Evolutionary conservation across 2,113 vertebrate genomes (phyloP), one percentile per base, ranked within the genome.

Genomic region (Falcunculus frontatus): DNA sequence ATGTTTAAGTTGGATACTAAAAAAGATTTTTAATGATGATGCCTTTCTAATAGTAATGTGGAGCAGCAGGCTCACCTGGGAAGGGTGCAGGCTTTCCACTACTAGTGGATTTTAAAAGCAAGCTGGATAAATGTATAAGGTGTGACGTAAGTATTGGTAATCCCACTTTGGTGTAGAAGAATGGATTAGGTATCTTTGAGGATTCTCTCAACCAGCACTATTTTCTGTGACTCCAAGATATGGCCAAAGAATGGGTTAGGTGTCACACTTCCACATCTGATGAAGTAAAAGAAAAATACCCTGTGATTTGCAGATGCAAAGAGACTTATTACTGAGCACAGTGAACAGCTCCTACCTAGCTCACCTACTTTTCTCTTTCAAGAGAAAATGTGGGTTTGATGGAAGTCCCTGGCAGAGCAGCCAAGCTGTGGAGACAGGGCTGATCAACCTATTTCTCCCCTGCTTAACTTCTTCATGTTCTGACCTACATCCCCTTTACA

Each of bases 401-500:
- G 70, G 75, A 73, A 88, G 75, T 52, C 19, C 47, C 86, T 87
- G 84, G 23, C 39, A 81, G 21, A 78, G 35, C 60, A 89, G 47
- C 65, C 80, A 84, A 87, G 46, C n/a, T 89, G 27, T 63, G 72
- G 11, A 86, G 90, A 62, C 42, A 81, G 39, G 35, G 46, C 42
- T 32, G 47, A 69, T 95, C 73, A 90, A 53, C 32, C 55, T 63
- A 9, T 89, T 93, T 84, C 73, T 90, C 33, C 27, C 8, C 35
- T 1, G 3, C 57, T 65, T 68, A 79, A 33, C 41, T 76, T 83
- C 73, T 94, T 89, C 62, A 4, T n/a, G 13, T 79, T 94, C 69
- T 79, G 65, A 46, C 60, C 94, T 95, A 72, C 18, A 42, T 89
- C 63, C 67, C 53, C 67, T 93, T 95, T 95, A 78, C 62, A 93